Base-by-base conservation (phyloP, 2,113 vertebrate genomes). In the Colius striatus region DNA sequence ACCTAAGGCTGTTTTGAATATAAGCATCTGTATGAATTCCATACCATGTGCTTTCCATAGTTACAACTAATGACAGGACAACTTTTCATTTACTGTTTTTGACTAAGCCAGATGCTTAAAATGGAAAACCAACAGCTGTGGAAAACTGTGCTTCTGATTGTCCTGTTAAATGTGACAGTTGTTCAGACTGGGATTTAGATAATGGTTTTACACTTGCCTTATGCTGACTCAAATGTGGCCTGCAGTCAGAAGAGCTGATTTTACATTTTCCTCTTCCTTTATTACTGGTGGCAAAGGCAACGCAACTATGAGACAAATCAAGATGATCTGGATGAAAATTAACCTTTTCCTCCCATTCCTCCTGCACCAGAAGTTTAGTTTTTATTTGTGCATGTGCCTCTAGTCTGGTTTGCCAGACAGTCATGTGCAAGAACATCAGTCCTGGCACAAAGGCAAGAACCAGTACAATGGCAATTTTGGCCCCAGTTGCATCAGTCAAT, bases 331-430 rank as follows among this genome's bases (percentile, higher is more conserved):
- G 23, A 26, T 81, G 29, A 67, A 90, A 85, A 63, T 34, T 53
- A 57, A 45, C n/a, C 26, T 84, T 34, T 71, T 43, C 18, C 36
- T 57, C 16, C 36, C 20, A 20, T 93, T 65, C 20, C 34, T 81
- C 77, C 70, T 48, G 18, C 38, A 17, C 20, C 36, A 38, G 14
- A 66, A 34, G 7, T 58, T 70, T 17, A 22, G 29, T 32, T 74
- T 70, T 53, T 26, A 34, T 57, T 58, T 60, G 3, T 5, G 18
- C 2, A 2, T 0, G 0, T 78, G 34, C 8, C 26, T 43, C 53
- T 25, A 9, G 11, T 67, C 48, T 50, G 57, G 16, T 62, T 58
- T 83, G 29, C 18, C 70, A 34, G 18, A 11, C 34, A 75, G 36
- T 12, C 43, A 17, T 0, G 1, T 34, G 38, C 11, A 10, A 5